Conservation (phyloP, 2,113 vertebrate genomes). For the Calidris pygmaea region DNA sequence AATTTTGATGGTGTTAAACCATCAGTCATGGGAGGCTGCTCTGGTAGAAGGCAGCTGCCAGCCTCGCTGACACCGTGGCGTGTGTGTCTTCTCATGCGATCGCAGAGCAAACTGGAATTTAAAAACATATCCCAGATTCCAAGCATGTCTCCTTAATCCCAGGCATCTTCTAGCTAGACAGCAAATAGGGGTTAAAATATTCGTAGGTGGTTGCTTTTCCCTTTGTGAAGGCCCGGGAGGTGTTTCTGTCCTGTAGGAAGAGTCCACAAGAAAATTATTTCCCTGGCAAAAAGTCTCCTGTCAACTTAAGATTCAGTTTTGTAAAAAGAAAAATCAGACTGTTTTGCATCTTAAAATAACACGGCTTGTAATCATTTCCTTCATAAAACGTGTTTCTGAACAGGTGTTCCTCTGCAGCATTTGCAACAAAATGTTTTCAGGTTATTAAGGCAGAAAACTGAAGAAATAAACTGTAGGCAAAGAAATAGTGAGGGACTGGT, state of each 20-base stretch:
- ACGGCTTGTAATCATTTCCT: neutral
- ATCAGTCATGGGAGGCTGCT: neutral
- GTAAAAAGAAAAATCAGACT: neutral
- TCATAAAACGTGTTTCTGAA: neutral
- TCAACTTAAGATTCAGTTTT: neutral
- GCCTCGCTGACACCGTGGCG: rapidly evolving
- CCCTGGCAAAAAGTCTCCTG: neutral
- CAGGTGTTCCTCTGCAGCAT: neutral
- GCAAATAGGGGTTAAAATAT: neutral
- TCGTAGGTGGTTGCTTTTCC: neutral
- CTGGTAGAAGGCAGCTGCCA: neutral
- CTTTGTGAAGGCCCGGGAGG: neutral
- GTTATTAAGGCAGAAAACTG: neutral
- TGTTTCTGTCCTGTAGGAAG: neutral
- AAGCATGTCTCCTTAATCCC: slow-evolving; percentile 7
- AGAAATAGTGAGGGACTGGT: neutral
- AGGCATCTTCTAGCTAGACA: neutral
- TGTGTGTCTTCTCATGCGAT: neutral
- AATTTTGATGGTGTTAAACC: neutral
- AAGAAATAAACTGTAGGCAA: neutral
- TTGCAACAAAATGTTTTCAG: neutral
- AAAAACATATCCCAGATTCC: slow-evolving; percentile 12
- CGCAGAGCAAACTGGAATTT: neutral
- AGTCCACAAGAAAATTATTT: neutral
- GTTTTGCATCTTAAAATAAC: neutral